Conservation (phyloP, 1,140 invertebrate species). For the Maniola jurtina region DNA sequence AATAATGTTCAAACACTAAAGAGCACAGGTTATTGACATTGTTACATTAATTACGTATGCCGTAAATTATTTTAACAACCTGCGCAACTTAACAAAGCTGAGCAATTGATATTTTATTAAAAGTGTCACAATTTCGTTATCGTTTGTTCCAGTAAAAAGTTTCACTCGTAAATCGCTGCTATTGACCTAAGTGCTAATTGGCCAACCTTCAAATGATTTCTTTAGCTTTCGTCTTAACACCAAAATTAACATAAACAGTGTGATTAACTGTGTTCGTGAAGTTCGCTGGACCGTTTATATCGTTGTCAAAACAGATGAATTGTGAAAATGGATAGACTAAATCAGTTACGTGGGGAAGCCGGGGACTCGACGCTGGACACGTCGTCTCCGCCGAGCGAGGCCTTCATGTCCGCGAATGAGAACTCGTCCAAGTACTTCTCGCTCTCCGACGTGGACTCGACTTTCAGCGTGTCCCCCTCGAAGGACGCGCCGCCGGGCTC, state of each 20-base stretch:
- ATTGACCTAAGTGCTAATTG: slow-evolving; percentile 76
- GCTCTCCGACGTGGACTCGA: slow-evolving; percentile 68
- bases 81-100: not conserved
- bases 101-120: slow-evolving; percentile 48
- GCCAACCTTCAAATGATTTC: slow-evolving; percentile 66
- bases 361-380: slow-evolving; percentile 64
- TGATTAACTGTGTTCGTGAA: slow-evolving; percentile 29
- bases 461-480: slow-evolving; percentile 55
- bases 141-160: slow-evolving; percentile 71
- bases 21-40: slow-evolving; percentile 33
- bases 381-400: slow-evolving; percentile 57
- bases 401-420: slow-evolving; percentile 71
- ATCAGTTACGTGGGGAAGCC: slow-evolving; percentile 63
- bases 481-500: slow-evolving; percentile 47
- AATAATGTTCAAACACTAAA: slow-evolving; percentile 46
- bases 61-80: slow-evolving; percentile 19
- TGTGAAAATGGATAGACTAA: slow-evolving; percentile 74
- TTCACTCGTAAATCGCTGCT: slow-evolving; percentile 71
- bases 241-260: slow-evolving; percentile 28
- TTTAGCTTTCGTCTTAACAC: slow-evolving; percentile 40
- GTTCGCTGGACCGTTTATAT: slow-evolving; percentile 33
- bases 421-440: slow-evolving; percentile 72
- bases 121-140: slow-evolving; percentile 74
- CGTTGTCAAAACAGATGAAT: slow-evolving; percentile 71
- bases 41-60: slow-evolving; percentile 26